phyloP scores from a whole-genome alignment of 1,140 invertebrate species.

The Drosophila saltans region DNA sequence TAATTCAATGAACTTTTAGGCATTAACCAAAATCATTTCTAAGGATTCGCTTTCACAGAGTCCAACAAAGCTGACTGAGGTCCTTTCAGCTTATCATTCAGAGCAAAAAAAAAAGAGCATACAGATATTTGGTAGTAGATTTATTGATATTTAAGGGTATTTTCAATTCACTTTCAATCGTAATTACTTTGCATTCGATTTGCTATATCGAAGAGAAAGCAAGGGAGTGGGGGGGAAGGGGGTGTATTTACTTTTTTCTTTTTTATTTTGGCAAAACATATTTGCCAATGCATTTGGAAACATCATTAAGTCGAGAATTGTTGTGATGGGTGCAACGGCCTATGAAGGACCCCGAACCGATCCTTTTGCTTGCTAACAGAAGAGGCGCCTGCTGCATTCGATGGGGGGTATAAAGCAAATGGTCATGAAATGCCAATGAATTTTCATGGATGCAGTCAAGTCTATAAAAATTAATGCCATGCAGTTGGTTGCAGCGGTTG shows the following conservation, averaged over 20 bases:
- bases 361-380: background rate
- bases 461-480: constrained; percentile 79
- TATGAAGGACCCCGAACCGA: constrained; percentile 56
- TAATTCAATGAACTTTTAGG: no score
- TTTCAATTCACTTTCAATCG: background rate
- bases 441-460: constrained; percentile 80
- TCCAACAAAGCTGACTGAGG: no score
- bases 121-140: background rate
- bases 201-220: background rate
- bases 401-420: background rate
- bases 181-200: constrained; percentile 1
- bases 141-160: background rate
- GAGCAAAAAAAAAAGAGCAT: constrained; percentile 15
- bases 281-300: constrained; percentile 78
- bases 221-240: background rate
- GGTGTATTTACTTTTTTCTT: constrained; percentile 22
- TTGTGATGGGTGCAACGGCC: constrained; percentile 70
- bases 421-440: constrained; percentile 65
- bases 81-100: no score
- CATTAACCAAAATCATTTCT: no score
- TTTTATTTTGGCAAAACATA: constrained; percentile 59
- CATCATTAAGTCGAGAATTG: constrained; percentile 78
- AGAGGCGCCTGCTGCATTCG: constrained; percentile 18
- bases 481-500: constrained; percentile 73
- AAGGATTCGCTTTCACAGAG: no score